Percentiles rank a stretch among this genome's conserved stretches.
Conservation (phyloP, 2,797 vertebrate genomes). For the Fistularia tabacaria region DNA sequence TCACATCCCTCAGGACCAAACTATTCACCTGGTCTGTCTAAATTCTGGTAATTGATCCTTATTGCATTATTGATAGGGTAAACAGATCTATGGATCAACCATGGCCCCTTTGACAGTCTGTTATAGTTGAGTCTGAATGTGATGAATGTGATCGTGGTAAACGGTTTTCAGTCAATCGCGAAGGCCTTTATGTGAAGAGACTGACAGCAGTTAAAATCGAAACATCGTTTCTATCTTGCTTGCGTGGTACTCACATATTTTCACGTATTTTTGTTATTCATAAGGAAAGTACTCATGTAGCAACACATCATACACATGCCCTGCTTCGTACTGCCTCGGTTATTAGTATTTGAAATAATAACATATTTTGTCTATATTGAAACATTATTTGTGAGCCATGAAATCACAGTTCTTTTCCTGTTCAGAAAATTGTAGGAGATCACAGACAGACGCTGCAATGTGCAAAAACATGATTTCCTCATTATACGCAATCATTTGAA, state of each 20-base stretch:
- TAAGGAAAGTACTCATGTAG: no score
- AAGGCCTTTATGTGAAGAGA: constrained; percentile 57
- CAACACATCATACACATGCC: no score
- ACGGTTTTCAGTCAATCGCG: constrained; percentile 68
- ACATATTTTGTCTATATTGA: no score
- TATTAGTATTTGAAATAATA: no score
- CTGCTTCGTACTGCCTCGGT: no score
- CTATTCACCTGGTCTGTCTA: constrained; percentile 53
- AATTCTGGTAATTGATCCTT: constrained; percentile 67
- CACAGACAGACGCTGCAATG: no score
- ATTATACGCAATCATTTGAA: constrained; percentile 10
- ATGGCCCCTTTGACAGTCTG: constrained; percentile 69
- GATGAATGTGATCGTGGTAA: constrained; percentile 60
- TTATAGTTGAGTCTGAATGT: constrained; percentile 56
- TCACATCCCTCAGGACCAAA: constrained; percentile 37
- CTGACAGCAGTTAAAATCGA: constrained; percentile 2
- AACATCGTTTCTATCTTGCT: no score
- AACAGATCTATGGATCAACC: constrained; percentile 73
- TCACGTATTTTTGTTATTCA: no score
- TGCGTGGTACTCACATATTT: no score
- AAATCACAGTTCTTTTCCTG: no score
- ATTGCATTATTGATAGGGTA: constrained; percentile 70
- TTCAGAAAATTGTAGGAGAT: no score
- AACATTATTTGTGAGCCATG: no score
- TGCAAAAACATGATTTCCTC: constrained; percentile 16